These are phyloP conservation scores for Zhengitettix transpicula DNA, from an alignment of 2,888 invertebrate genomes.

Conservation along the genomic window DNA sequence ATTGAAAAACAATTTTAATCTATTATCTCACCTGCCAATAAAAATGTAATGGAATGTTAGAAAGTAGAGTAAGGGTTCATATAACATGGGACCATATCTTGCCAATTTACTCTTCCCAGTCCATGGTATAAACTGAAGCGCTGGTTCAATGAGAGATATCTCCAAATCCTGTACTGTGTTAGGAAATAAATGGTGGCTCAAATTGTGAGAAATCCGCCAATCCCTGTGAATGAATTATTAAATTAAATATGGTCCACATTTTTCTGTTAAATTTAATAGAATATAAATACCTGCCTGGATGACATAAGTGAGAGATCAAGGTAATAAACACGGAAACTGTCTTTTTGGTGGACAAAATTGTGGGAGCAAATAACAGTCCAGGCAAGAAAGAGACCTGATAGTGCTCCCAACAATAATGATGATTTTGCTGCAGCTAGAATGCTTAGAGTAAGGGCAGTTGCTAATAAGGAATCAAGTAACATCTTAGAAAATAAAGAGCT, in stretches of 20 bases:
- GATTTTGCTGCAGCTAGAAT: slow-evolving; percentile 15
- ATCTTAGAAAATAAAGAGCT: neutral
- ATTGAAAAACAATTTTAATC: no score
- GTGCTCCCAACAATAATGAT: slow-evolving; percentile 21
- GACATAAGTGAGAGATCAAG: slow-evolving; percentile 53
- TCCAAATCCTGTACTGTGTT: slow-evolving; percentile 63
- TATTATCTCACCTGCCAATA: slow-evolving; percentile 4
- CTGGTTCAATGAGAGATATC: slow-evolving; percentile 47
- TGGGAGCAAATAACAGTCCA: slow-evolving; percentile 47
- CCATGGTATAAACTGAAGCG: slow-evolving; percentile 44
- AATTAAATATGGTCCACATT: no score
- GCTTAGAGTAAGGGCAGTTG: slow-evolving; percentile 24
- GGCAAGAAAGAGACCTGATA: slow-evolving; percentile 39
- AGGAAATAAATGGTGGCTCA: slow-evolving; percentile 65
- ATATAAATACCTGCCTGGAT: slow-evolving; percentile 29
- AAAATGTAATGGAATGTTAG: slow-evolving; percentile 13
- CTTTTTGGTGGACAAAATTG: slow-evolving; percentile 59
- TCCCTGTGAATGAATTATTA: slow-evolving; percentile 27
- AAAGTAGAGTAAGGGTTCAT: slow-evolving; percentile 31
- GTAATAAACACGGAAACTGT: slow-evolving; percentile 63
- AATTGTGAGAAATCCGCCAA: slow-evolving; percentile 56
- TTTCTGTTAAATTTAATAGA: no score
- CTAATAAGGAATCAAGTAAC: slow-evolving; percentile 18
- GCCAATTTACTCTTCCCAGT: slow-evolving; percentile 29
- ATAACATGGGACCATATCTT: slow-evolving; percentile 34